Base-by-base conservation (phyloP, 2,113 vertebrate genomes). In the Eudyptes chrysolophus region DNA sequence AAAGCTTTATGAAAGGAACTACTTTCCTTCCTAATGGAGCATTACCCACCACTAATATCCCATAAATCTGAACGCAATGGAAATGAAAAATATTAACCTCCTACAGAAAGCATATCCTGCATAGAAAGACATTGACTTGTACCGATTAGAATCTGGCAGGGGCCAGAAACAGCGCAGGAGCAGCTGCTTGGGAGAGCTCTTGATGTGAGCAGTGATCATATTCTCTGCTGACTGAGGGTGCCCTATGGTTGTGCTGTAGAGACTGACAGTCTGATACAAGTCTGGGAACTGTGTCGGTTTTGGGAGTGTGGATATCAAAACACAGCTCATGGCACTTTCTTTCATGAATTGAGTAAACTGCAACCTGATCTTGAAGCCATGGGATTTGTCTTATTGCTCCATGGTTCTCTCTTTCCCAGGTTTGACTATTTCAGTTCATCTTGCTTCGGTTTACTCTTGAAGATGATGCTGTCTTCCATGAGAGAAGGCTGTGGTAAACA, bases 1-100 rank as follows among this genome's bases (percentile, higher is more conserved):
- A 96, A 87, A 98, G 75, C 96, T 97, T 94, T 96, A 81, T 78
- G 91, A 96, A 97, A 97, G 94, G 96, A 98, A 75, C 91, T 94
- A 85, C 61, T 32, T 97, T 94, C 84, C 81, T 93, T 97, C 93
- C 94, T 94, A 95, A 96, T 64, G 80, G 84, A 96, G 71, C 70
- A 92, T 84, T 75, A 66, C 30, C 18, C 2, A 87, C 86, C 71
- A 88, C 81, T 94, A 96, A 62, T 84, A 96, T 92, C 77, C 94
- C 95, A 94, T 57, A 94, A 79, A 96, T 92, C 88, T 95, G 84
- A 82, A 95, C 30, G 55, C 96, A 92, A 92, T 84, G 66, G 92
- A 96, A 97, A 95, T 93, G 77, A 96, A 92, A 92, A 95, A 66
- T 88, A 85, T 79, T 55, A 89, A 69, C 64, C 69, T 95, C 76